Evolutionary conservation across 1,140 invertebrate genomes (phyloP).

Genomic region (Arctopsyche grandis): DNA sequence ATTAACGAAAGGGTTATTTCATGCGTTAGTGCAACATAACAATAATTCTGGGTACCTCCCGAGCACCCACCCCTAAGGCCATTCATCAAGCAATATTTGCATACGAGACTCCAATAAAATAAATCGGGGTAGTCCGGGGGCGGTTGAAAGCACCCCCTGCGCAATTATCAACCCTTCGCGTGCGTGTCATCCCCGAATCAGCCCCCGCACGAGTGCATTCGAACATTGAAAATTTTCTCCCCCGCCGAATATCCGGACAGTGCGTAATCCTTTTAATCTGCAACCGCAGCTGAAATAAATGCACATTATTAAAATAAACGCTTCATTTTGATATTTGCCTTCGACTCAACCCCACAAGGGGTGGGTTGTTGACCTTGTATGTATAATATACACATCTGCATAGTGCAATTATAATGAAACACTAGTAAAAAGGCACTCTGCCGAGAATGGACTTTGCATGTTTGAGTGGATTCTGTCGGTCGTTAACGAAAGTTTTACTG

Average conservation of each 20-base stretch:
- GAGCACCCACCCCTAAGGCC: constrained; percentile 1
- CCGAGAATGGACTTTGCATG: no score
- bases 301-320: constrained; percentile 20
- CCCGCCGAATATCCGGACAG: neutral
- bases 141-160: neutral
- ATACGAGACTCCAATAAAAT: constrained; percentile 37
- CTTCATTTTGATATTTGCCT: neutral
- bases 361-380: no score
- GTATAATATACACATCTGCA: no score
- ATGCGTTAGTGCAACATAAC: no score
- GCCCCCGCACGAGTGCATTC: neutral
- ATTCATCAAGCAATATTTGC: constrained; percentile 36
- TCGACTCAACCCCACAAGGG: no score
- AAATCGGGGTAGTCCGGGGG: neutral
- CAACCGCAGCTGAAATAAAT: neutral
- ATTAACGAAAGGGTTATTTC: no score
- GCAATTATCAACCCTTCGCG: constrained; percentile 37
- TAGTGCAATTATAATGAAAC: no score
- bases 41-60: no score
- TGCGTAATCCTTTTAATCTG: neutral
- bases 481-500: no score
- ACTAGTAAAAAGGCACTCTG: no score
- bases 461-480: no score
- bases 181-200: constrained; percentile 22
- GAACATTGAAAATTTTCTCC: constrained; percentile 27